These are phyloP conservation scores for Sylvilagus bachmani DNA, from an alignment of 2,113 vertebrate species.

Conservation along the genomic window DNA sequence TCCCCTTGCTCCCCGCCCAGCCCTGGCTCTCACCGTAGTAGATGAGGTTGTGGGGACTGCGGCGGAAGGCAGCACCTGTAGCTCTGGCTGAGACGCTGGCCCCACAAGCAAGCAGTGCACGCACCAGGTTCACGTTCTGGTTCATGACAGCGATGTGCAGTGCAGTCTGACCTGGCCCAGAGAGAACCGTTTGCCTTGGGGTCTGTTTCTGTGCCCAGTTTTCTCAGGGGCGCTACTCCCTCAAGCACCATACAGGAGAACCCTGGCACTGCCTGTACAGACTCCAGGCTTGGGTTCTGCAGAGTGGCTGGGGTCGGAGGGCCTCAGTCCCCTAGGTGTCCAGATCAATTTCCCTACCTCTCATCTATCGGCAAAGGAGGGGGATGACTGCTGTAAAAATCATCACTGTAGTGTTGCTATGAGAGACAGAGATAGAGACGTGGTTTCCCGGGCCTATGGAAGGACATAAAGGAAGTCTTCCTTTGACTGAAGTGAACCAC, in stretches of 20 bases:
- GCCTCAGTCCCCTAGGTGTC: not conserved
- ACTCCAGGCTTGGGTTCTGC: not conserved
- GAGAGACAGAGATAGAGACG: not conserved
- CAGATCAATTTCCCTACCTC: too few relatives aligned
- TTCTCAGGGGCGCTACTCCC: too few relatives aligned
- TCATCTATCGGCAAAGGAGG: not conserved
- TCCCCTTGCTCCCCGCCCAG: not conserved
- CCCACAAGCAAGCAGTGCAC: constrained; percentile 90
- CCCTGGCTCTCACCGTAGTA: constrained; percentile 87
- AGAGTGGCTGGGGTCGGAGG: not conserved
- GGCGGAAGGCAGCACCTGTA: constrained; percentile 94
- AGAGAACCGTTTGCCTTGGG: not conserved
- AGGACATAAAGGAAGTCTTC: not conserved
- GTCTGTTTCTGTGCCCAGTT: not conserved
- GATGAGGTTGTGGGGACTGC: constrained; percentile 86
- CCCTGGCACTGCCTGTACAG: not conserved
- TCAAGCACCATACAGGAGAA: not conserved
- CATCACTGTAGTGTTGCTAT: not conserved
- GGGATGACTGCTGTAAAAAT: not conserved
- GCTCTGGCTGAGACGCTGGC: constrained; percentile 91
- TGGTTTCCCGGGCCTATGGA: not conserved
- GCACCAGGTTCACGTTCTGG: constrained; percentile 93
- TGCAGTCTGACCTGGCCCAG: constrained; percentile 93
- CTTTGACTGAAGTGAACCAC: not conserved
- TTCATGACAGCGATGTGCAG: constrained; percentile 96